A percentile compares a stretch with the other conserved stretches of the same genome.
Conservation (phyloP, 2,888 invertebrate genomes). For the Elegia similella region DNA sequence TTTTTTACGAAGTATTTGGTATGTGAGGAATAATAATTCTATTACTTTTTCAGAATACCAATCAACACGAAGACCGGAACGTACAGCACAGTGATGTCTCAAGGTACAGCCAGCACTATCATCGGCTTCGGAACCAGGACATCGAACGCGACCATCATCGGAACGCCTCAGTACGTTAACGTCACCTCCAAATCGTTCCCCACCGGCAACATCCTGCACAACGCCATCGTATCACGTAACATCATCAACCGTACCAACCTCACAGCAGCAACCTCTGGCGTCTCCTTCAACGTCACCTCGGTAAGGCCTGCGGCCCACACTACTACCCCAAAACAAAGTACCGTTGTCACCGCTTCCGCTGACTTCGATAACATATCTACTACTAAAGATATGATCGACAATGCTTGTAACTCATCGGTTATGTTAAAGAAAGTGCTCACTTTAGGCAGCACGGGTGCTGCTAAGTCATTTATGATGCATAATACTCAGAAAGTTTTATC, state of each 20-base stretch:
- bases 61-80: constrained; percentile 69
- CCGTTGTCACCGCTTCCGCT: constrained; percentile 49
- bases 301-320: constrained; percentile 61
- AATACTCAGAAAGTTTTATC: constrained; percentile 75
- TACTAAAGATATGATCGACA: constrained; percentile 77
- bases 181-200: constrained; percentile 74
- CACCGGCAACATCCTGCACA: constrained; percentile 75
- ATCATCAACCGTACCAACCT: constrained; percentile 62
- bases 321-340: constrained; percentile 61
- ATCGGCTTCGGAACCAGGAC: constrained; percentile 73
- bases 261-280: constrained; percentile 50
- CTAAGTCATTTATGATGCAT: constrained; percentile 78
- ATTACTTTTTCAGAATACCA: constrained; percentile 63
- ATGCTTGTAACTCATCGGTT: constrained; percentile 75
- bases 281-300: constrained; percentile 64
- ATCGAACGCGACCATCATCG: constrained; percentile 62
- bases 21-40: too few species aligned
- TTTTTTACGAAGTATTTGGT: too few species aligned
- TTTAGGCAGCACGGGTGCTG: constrained; percentile 67
- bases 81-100: constrained; percentile 75
- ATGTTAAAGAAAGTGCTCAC: constrained; percentile 78
- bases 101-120: constrained; percentile 72
- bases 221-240: constrained; percentile 75
- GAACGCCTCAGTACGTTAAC: constrained; percentile 73
- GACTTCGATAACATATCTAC: constrained; percentile 73